Base-by-base conservation (phyloP, 1,140 invertebrate species). In the Ceratosolen solmsi region DNA sequence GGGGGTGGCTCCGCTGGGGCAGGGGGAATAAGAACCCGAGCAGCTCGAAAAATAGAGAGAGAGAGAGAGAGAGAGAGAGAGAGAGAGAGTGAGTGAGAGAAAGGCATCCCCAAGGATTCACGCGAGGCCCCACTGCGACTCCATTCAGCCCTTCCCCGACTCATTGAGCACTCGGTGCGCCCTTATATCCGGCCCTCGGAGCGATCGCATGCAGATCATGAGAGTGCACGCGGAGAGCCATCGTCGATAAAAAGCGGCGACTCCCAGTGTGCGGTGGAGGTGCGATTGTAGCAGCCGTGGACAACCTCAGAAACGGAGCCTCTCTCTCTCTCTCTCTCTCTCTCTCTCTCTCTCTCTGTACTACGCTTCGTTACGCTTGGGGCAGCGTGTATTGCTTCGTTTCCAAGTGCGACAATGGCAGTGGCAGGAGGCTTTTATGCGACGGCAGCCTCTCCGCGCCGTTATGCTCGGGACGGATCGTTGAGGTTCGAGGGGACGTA, bases 111-210 rank as follows among this genome's bases (percentile, higher is more conserved):
- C 76, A 82, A 87, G 83, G 85, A 80, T 20, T 17, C 13, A 49
- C 15, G 38, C 54, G 38, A 30, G 76, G 80, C 83, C 85, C 84
- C 84, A 83, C 65, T 46, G 82, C 82, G 78, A 84, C 84, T 75
- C 84, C 78, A 84, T 83, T 84, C 82, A 82, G 84, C 82, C 85
- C 80, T 84, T 86, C 88, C 87, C 86, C 84, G 87, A 89, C 87
- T 91, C 89, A 89, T 90, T 90, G 90, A 90, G 86, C 88, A 86
- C 87, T 83, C 70, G 78, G 70, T 74, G 83, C 86, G 85, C 87
- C 88, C 87, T 87, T 87, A 87, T 86, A 81, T 84, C 81, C 83
- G 81, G 60, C 38, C 33, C 25, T 46, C 25, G 30, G 49, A 36
- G 30, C 49, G 11, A 17, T 58, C 51, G 70, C 70, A 11, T 1